Evolutionary conservation across 2,113 vertebrate genomes (phyloP), one percentile per base, ranked within the genome.

Genomic region (Sterna hirundo): DNA sequence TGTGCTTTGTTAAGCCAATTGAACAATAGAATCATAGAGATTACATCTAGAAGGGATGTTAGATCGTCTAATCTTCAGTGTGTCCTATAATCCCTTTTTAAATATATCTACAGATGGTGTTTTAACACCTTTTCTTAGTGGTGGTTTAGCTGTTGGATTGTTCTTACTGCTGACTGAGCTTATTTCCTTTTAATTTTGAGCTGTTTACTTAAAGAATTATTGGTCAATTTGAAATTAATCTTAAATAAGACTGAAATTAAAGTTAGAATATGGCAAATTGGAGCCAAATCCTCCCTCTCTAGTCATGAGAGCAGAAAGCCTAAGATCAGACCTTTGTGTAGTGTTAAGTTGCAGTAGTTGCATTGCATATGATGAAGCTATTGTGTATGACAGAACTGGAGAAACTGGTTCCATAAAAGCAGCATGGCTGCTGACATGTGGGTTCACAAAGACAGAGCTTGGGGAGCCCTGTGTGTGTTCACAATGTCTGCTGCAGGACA

Each of bases 141-240:
- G 15, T 92, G 83, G 61, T 96, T 96, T 96, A 94, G 47, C 88
- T 76, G 80, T 79, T 87, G 80, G 65, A 96, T 96, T 89, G 38
- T 78, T 91, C 92, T 87, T 92, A 76, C 61, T 94, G 88, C 95
- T 96, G 94, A 97, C 77, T 90, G 86, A 91, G 91, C 86, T 94
- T 82, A 88, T 96, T 96, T 94, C 91, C 38, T 83, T 96, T 95
- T 96, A 95, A 95, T 96, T 95, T 93, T 91, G 87, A 84, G 44
- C 81, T 92, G 92, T 96, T 96, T 96, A 88, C 94, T 95, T 96
- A 96, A 92, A 75, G 92, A 96, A 86, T 95, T 94, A 94, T 91
- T 93, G 91, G 92, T 97, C 96, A 96, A 89, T 94, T 96, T 95
- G 81, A 88, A 95, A 96, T 96, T 96, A 97, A 96, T 93, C 80